Base-by-base conservation (phyloP, 2,113 vertebrate species). In the Dermatemys mawii region DNA sequence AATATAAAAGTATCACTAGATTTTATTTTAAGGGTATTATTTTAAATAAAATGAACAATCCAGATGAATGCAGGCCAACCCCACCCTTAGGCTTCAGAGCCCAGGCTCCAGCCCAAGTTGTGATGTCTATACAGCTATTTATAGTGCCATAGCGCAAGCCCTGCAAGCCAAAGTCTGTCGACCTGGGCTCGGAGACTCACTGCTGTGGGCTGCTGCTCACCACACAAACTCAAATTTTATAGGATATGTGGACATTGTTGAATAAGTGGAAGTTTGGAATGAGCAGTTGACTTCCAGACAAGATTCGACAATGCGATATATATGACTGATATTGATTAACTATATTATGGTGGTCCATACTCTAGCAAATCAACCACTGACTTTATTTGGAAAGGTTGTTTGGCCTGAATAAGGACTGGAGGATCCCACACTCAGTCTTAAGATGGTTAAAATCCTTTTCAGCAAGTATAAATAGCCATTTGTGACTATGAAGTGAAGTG, bases 1-100 rank as follows among this genome's bases (percentile, higher is more conserved):
- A 90, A 70, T 78, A 90, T 55, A 78, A 82, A 92, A 78, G 87
- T 86, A 90, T 81, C 81, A 93, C 38, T 50, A 38, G 86, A 44
- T 92, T 96, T 93, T 90, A 90, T 93, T 95, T 95, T 93, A 81
- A 78, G 24, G 78, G 48, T 86, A 60, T 83, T 93, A 76, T 84
- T 93, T 95, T 91, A 93, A 96, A 97, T 90, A 95, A 93, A 92
- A 83, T n/a, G 81, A 95, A 93, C 41, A 57, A 92, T 89, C 84
- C 80, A 90, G 89, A 93, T 49, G 51, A 94, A 94, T 96, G 95
- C 86, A 95, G 92, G 63, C 82, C 22, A 94, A 19, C 32, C 17
- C 60, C 16, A 2, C n/a, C 35, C 35, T 14, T n/a, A 67, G 6
- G 13, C 29, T 60, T 60, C 29, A 60, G 29, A 70, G n/a, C 17